Conservation (phyloP, 2,797 vertebrate genomes). For the Tadarida brasiliensis region DNA sequence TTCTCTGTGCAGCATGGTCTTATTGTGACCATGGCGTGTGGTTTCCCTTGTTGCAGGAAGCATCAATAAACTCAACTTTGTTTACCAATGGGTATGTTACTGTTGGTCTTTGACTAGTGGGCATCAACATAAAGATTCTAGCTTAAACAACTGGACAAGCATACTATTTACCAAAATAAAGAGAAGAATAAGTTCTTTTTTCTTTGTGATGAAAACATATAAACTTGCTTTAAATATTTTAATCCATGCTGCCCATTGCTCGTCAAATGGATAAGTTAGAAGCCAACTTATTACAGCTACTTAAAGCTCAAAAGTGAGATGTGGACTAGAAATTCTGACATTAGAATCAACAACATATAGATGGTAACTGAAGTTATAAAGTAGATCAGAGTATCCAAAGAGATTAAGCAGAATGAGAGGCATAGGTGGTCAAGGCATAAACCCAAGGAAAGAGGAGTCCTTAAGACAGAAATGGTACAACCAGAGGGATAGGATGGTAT, state of each 20-base stretch:
- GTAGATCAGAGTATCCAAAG: conserved; percentile 1
- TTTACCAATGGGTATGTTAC: neutral
- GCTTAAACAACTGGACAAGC: conserved; percentile 39
- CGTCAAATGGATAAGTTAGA: conserved; percentile 4
- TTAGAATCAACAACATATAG: conserved; percentile 13
- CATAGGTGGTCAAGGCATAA: conserved; percentile 9
- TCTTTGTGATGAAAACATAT: neutral
- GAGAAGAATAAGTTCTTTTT: neutral
- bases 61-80: neutral
- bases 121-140: conserved; percentile 12
- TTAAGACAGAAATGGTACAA: neutral
- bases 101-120: conserved; percentile 34
- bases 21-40: neutral
- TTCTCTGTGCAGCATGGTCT: neutral
- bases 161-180: conserved; percentile 23
- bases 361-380: neutral
- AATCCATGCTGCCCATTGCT: neutral
- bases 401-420: neutral
- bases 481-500: neutral
- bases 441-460: neutral
- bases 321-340: conserved; percentile 53
- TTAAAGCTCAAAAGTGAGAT: neutral
- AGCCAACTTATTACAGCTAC: neutral
- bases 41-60: conserved; percentile 46
- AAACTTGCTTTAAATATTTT: conserved; percentile 28